Base-by-base conservation (phyloP, 2,888 invertebrate species). In the Agonopterix heracliana region DNA sequence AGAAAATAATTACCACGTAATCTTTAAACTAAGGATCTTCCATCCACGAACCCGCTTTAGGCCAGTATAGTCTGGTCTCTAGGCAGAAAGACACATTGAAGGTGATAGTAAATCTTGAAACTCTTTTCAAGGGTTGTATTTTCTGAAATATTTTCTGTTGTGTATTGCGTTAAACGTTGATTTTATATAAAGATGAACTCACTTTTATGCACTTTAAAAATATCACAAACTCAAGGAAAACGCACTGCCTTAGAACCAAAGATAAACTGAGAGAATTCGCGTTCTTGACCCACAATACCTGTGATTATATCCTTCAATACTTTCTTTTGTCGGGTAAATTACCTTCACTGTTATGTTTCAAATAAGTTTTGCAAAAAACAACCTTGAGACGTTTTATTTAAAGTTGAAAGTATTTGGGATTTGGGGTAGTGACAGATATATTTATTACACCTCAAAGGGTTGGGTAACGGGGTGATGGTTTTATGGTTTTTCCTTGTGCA, bases 371-470 rank as follows among this genome's bases (percentile, higher is more conserved):
- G n/a, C 10, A 41, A 41, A 41, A 12, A 41, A n/a, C 7, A 59
- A 58, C 60, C 60, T 53, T 64, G 57, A 47, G 1, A 0, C 1
- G 7, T 47, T 8, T 2, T 0, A n/a, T 1, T 52, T 64, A 73
- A 45, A 58, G 70, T 64, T 51, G 46, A 61, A 54, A 57, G 54
- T 70, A 4, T 13, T 13, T 41, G 10, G 10, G 38, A 41, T n/a
- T 41, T 57, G 51, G 54, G 57, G 60, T 60, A 69, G 64, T 74
- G 76, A 76, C 74, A 74, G 74, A 60, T 64, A 72, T 74, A 81
- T 84, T 82, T 84, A 85, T 83, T 77, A 61, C 78, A 81, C 81
- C 78, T 83, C 71, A 86, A 86, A 86, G 87, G 86, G 84, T 85
- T 86, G 77, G 61, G 72, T 71, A 78, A 78, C 72, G 68, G 71